Percentiles rank a stretch among this genome's conserved stretches.
Evolutionary conservation across 2,113 vertebrate species (phyloP).

Genomic region (Electrona antarctica): DNA sequence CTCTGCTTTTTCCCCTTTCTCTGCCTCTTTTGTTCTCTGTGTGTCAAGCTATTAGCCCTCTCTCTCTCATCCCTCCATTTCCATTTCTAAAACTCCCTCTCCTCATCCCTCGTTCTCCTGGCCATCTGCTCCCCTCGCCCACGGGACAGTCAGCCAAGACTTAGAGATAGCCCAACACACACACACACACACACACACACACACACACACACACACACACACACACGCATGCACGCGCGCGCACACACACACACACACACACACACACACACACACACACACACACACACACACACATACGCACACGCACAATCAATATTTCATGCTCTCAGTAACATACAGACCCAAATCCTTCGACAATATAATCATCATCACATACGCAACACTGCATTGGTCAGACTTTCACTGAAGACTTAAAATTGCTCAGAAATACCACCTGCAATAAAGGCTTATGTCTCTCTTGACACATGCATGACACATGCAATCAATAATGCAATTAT

Average conservation of each 20-base stretch:
- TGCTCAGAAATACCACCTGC: too few species aligned
- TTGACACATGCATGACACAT: neutral
- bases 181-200: slow-evolving; percentile 31
- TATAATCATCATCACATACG: too few species aligned
- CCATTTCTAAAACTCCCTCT: slow-evolving; percentile 77
- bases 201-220: slow-evolving; percentile 30
- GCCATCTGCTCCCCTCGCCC: slow-evolving; percentile 83
- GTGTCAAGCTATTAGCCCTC: slow-evolving; percentile 67
- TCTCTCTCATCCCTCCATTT: slow-evolving; percentile 75
- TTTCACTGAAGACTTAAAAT: too few species aligned
- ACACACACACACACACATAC: neutral
- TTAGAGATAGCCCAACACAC: slow-evolving; percentile 49
- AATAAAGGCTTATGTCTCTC: too few species aligned
- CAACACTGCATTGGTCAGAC: too few species aligned
- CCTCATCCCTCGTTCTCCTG: slow-evolving; percentile 71
- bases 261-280: neutral
- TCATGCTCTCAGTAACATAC: too few species aligned
- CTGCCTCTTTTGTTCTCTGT: slow-evolving; percentile 68
- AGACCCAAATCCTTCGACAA: too few species aligned
- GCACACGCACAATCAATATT: slow-evolving; percentile 4
- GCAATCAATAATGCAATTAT: slow-evolving; percentile 62
- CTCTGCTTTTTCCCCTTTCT: slow-evolving; percentile 27
- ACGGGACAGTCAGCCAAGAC: slow-evolving; percentile 75
- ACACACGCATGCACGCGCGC: neutral
- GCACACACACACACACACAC: neutral